Evolutionary conservation across 2,797 vertebrate species (phyloP).

Genomic region (Pagetopsis macropterus): DNA sequence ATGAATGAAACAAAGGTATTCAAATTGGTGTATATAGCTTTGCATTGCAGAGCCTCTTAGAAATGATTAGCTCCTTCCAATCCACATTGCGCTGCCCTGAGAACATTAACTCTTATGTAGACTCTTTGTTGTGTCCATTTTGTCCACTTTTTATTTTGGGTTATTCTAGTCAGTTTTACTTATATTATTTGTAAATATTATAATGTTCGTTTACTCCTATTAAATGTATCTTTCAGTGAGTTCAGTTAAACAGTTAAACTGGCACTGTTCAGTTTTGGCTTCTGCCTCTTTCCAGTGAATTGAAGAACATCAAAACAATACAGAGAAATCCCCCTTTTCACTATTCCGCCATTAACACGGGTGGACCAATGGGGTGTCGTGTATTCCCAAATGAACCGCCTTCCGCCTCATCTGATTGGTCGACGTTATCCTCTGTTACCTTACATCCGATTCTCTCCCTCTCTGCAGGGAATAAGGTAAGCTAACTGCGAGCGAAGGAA

Average conservation of each 20-base stretch:
- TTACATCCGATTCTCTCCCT: slow-evolving; percentile 57
- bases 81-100: slow-evolving; percentile 49
- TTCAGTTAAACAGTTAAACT: not conserved
- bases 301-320: slow-evolving; percentile 25
- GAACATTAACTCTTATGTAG: slow-evolving; percentile 53
- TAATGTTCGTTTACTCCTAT: not conserved
- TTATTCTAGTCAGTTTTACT: not conserved
- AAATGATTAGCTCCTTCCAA: slow-evolving; percentile 70
- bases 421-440: slow-evolving; percentile 35
- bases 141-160: not conserved
- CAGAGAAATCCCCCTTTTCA: slow-evolving; percentile 33
- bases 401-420: slow-evolving; percentile 65
- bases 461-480: slow-evolving; percentile 56
- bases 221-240: not conserved
- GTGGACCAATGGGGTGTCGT: slow-evolving; percentile 56
- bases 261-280: not conserved
- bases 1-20: slow-evolving; percentile 64
- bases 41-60: slow-evolving; percentile 72
- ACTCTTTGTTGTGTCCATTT: not conserved
- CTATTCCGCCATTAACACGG: slow-evolving; percentile 14
- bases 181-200: not conserved
- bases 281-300: not conserved
- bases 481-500: slow-evolving; percentile 30
- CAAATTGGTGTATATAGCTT: slow-evolving; percentile 65
- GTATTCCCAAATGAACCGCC: slow-evolving; percentile 55